Percentiles rank a stretch among this genome's conserved stretches.
Evolutionary conservation across 2,113 vertebrate genomes (phyloP).

Genomic region (Eubucco bourcierii): DNA sequence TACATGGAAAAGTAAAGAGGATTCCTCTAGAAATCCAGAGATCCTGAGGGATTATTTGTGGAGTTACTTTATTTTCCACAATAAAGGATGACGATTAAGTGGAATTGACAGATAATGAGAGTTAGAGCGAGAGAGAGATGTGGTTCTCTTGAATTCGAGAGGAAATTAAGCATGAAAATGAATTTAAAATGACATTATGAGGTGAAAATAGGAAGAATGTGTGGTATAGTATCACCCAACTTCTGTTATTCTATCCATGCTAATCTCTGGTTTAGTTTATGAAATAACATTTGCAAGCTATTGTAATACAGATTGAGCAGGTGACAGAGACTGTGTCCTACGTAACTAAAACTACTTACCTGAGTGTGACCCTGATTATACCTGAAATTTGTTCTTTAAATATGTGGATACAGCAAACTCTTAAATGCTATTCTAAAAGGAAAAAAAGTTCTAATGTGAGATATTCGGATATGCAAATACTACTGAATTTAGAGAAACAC

Average conservation of each 20-base stretch:
- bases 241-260: background rate
- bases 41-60: slow-evolving; percentile 23
- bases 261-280: background rate
- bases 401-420: background rate
- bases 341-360: background rate
- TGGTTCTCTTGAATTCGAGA: slow-evolving; percentile 5
- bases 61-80: slow-evolving; percentile 40
- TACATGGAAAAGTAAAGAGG: background rate
- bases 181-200: background rate
- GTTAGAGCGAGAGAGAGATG: background rate
- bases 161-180: slow-evolving; percentile 22
- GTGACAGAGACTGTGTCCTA: background rate
- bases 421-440: background rate
- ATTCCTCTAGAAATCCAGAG: background rate
- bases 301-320: background rate
- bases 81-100: slow-evolving; percentile 20
- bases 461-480: background rate
- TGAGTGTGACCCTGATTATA: background rate
- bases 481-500: background rate
- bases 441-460: background rate
- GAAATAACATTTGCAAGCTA: background rate
- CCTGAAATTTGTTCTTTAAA: background rate
- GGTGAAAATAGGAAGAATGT: background rate
- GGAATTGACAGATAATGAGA: background rate
- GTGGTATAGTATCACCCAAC: background rate